Percentiles rank a stretch among this genome's conserved stretches.
These are phyloP conservation scores for Cyprinella venusta DNA, from an alignment of 2,797 vertebrate species.

Conservation along the genomic window DNA sequence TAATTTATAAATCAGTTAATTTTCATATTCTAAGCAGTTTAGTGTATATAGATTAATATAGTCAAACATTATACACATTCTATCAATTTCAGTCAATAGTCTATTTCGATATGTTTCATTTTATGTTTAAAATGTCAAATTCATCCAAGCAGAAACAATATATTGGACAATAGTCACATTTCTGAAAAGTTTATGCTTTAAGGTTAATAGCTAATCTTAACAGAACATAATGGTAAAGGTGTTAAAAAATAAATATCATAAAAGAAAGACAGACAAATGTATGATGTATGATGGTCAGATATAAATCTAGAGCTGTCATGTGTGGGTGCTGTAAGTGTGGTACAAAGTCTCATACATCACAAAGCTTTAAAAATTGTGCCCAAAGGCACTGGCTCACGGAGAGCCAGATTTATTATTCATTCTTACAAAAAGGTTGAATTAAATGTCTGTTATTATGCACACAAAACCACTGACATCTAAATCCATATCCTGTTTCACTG, in stretches of 20 bases:
- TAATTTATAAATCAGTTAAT: not conserved
- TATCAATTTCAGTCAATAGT: not conserved
- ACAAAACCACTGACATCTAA: constrained; percentile 44
- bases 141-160: not conserved
- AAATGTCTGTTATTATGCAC: constrained; percentile 30
- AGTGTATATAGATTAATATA: not conserved
- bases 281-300: not conserved
- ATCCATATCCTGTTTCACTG: constrained; percentile 36
- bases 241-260: not conserved
- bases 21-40: not conserved
- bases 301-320: not conserved
- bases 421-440: constrained; percentile 18
- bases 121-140: not conserved
- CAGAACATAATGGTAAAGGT: too few species aligned
- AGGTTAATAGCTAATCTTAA: not conserved
- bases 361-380: constrained; percentile 9
- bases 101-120: not conserved
- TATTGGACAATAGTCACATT: not conserved
- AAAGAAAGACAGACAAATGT: not conserved
- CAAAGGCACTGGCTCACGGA: not conserved
- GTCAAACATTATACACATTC: not conserved
- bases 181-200: not conserved
- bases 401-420: constrained; percentile 15
- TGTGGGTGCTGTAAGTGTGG: not conserved
- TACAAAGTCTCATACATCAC: not conserved